Evolutionary conservation across 92 coral and sea anemone genomes (phyloP), one percentile per base, ranked within the genome.

Genomic region (Micromussa lordhowensis): DNA sequence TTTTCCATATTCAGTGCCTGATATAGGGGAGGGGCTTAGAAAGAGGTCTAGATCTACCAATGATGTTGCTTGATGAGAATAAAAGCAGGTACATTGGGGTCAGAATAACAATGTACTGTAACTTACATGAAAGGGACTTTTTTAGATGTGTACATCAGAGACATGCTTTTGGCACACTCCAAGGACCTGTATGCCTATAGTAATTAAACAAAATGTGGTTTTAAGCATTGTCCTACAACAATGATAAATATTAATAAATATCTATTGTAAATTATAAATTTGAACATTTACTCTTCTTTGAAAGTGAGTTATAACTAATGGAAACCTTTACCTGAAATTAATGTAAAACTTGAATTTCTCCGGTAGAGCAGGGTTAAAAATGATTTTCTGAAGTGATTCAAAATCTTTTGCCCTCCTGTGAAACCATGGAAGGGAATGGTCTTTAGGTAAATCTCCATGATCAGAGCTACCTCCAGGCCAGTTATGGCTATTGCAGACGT

Each of bases 401-500:
- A 82, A 91, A 53, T 91, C 93, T 32, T 81, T 63, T 29, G 44
- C 85, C 36, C 91, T 74, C 40, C 91, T 83, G 82, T 91, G 88
- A 49, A 91, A 91, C 91, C 93, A 91, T 16, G 90, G 90, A 4
- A 86, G 88, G 73, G 48, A n/a, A 58, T 84, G 92, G 35, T 36
- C 59, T 22, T 75, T 63, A 29, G 76, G 84, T 1, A 86, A 58
- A 19, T 72, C 80, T 12, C 61, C 90, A 82, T 91, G 93, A 36
- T 75, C 68, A 68, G 91, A 91, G 26, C 61, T 75, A 3, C 93
- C 94, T 15, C 87, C 94, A 31, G 75, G 58, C 94, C 91, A 91
- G 21, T 91, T 85, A 77, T 82, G 94, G 35, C 82, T 74, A 78
- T 91, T 68, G 58, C 91, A 86, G 35, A 91, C 91, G 64, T 87